These are phyloP conservation scores for Tragopan temminckii DNA, from an alignment of 2,797 vertebrate species.

Conservation along the genomic window DNA sequence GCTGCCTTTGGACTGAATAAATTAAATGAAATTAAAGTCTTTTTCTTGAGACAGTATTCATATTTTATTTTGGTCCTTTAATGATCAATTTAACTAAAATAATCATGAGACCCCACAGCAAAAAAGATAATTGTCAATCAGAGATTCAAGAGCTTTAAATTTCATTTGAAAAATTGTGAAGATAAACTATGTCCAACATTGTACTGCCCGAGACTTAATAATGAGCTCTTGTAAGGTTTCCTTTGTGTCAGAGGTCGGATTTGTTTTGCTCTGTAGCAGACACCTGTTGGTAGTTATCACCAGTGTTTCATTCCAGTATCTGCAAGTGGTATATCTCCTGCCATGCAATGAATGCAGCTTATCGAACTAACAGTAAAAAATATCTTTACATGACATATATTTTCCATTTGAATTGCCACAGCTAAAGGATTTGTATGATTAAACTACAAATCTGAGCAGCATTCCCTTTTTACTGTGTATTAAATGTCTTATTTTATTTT, in stretches of 20 bases:
- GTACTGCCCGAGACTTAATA: not conserved
- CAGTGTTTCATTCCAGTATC: not conserved
- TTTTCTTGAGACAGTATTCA: not conserved
- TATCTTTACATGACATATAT: not conserved
- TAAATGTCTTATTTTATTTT: not conserved
- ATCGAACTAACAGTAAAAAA: not conserved
- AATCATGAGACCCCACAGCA: not conserved
- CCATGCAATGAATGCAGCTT: not conserved
- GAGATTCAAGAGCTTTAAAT: not conserved
- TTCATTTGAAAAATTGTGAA: not conserved
- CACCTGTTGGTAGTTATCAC: not conserved
- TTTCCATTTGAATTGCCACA: not conserved
- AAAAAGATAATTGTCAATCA: not conserved
- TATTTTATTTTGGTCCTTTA: not conserved
- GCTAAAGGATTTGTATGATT: not conserved
- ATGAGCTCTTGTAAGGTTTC: not conserved
- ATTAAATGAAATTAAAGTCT: not conserved
- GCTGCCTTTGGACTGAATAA: fast-evolving
- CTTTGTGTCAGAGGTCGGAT: not conserved
- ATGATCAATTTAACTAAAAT: not conserved
- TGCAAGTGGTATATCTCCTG: not conserved
- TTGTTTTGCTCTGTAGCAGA: not conserved
- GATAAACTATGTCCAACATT: not conserved
- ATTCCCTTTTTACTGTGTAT: not conserved
- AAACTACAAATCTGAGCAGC: not conserved